Conservation (phyloP, 1,140 invertebrate genomes). For the Hylaeus anthracinus region DNA sequence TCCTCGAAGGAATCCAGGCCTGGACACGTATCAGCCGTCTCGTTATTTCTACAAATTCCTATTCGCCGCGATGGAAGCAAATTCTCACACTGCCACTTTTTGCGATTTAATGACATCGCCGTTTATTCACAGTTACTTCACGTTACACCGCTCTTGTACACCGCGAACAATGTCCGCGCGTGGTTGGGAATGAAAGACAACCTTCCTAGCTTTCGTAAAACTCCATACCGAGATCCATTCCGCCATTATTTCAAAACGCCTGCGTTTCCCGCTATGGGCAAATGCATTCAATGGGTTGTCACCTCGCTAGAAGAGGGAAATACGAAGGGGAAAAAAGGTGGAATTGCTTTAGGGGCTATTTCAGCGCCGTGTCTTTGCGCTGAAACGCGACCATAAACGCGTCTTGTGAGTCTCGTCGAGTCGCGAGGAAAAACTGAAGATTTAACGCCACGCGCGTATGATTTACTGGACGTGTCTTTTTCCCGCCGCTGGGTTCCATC, state of each 20-base stretch:
- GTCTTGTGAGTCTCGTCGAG: constrained; percentile 12
- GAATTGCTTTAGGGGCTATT: neutral
- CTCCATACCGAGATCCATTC: neutral
- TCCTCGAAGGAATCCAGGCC: no score
- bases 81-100: no score
- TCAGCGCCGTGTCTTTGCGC: constrained; percentile 8
- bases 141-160: no score
- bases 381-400: neutral
- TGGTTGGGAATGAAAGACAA: neutral
- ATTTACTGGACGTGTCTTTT: constrained; percentile 21
- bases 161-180: neutral
- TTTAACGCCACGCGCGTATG: constrained; percentile 15
- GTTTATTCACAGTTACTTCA: constrained; percentile 2
- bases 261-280: neutral
- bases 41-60: no score
- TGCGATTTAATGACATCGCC: no score
- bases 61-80: no score
- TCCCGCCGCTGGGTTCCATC: neutral
- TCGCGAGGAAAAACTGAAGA: constrained; percentile 13
- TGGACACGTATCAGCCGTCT: no score
- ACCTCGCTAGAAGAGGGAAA: neutral
- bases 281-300: neutral
- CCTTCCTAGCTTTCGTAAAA: neutral
- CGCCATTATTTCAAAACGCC: neutral
- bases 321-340: neutral